Conservation (phyloP, 2,113 vertebrate species). For the Noctilio leporinus region DNA sequence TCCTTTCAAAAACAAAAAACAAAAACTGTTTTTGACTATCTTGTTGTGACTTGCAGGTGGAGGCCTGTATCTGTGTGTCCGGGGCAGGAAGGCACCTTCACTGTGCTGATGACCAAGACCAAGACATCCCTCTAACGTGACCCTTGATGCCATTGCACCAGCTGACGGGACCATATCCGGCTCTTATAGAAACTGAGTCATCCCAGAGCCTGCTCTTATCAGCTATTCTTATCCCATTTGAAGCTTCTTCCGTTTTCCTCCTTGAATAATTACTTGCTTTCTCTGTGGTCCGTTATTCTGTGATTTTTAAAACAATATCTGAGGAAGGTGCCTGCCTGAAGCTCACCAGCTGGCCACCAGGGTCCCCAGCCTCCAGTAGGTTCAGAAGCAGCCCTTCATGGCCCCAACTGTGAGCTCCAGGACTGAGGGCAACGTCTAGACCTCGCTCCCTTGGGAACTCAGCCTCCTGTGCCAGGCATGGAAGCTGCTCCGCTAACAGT, state of each 20-base stretch:
- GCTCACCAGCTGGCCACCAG: too few relatives aligned
- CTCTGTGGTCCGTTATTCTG: too few relatives aligned
- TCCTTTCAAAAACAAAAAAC: too few relatives aligned
- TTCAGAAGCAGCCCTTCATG: too few relatives aligned
- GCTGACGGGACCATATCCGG: not conserved
- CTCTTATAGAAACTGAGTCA: not conserved
- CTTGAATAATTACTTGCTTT: not conserved
- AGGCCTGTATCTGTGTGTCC: not conserved
- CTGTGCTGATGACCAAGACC: not conserved
- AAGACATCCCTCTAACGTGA: not conserved
- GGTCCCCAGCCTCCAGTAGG: too few relatives aligned
- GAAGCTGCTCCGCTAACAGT: too few relatives aligned
- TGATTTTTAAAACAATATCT: too few relatives aligned
- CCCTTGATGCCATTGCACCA: not conserved
- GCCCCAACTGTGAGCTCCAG: too few relatives aligned
- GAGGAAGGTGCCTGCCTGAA: too few relatives aligned
- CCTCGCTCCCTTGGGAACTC: too few relatives aligned
- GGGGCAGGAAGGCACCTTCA: not conserved
- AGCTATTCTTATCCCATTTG: conserved; percentile 34
- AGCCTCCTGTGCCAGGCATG: too few relatives aligned
- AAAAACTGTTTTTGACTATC: not conserved
- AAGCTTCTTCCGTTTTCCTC: conserved; percentile 35
- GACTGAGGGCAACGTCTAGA: too few relatives aligned
- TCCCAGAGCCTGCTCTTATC: not conserved
- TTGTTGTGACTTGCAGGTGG: not conserved